A percentile compares a stretch with the other conserved stretches of the same genome.
Evolutionary conservation across 2,113 vertebrate genomes (phyloP).

Genomic region (Hyperopisus bebe): DNA sequence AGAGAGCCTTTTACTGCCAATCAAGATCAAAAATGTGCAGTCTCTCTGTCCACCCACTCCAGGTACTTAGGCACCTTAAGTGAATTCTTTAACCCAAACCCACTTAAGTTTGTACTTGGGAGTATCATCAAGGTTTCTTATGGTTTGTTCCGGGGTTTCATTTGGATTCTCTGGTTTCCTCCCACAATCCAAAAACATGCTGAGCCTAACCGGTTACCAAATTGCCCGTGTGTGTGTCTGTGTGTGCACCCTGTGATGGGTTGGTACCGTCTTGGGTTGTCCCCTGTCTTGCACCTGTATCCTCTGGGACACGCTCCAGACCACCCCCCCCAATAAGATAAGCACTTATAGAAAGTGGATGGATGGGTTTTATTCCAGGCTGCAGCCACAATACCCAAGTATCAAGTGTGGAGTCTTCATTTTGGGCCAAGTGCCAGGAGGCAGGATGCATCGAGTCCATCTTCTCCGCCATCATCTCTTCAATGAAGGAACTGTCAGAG

Average conservation of each 20-base stretch:
- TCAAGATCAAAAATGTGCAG: not conserved
- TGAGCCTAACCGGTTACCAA: not conserved
- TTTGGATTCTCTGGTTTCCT: not conserved
- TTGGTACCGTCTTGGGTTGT: not conserved
- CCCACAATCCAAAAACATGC: not conserved
- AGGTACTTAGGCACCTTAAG: slow-evolving; percentile 12
- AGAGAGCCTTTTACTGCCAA: slow-evolving; percentile 36
- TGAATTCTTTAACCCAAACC: not conserved
- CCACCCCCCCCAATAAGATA: not conserved
- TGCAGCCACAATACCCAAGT: not conserved
- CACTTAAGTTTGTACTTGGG: not conserved
- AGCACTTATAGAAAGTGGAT: not conserved
- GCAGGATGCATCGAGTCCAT: slow-evolving; percentile 49
- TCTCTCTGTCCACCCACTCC: not conserved
- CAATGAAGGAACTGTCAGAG: slow-evolving; percentile 41
- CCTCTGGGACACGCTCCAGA: no score
- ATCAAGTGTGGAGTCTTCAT: slow-evolving; percentile 19
- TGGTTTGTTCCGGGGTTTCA: not conserved
- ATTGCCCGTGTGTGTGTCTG: not conserved
- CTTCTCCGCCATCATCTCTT: slow-evolving; percentile 42
- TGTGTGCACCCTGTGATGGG: not conserved
- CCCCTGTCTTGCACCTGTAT: no score
- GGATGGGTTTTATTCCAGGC: not conserved
- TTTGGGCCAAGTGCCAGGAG: slow-evolving; percentile 57
- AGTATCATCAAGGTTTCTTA: not conserved